Evolutionary conservation across 1,140 invertebrate genomes (phyloP).

Genomic region (Pseudomyrmex gracilis): DNA sequence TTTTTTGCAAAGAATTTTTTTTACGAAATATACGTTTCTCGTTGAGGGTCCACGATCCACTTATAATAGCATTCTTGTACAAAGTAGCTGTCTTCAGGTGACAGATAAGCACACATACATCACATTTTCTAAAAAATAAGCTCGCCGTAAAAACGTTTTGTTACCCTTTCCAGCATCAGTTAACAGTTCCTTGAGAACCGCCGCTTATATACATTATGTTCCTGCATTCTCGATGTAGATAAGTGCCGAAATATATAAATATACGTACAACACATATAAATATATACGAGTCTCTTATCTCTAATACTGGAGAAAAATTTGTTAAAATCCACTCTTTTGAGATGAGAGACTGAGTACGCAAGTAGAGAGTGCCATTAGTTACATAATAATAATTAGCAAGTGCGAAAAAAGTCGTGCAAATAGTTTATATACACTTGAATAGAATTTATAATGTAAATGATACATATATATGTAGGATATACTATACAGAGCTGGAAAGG

Average conservation of each 20-base stretch:
- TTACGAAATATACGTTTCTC: slow-evolving; percentile 30
- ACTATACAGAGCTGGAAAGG: slow-evolving; percentile 29
- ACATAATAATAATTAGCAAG: background rate
- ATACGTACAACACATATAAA: background rate
- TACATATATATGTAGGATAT: background rate
- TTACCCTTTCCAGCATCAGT: slow-evolving; percentile 41
- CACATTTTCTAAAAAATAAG: slow-evolving; percentile 32
- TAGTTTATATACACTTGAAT: slow-evolving; percentile 19
- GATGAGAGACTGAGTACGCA: slow-evolving; percentile 27
- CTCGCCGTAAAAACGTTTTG: slow-evolving; percentile 4
- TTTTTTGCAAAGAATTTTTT: slow-evolving; percentile 42
- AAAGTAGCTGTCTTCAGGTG: slow-evolving; percentile 34
- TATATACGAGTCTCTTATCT: slow-evolving; percentile 24
- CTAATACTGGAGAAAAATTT: background rate
- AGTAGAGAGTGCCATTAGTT: slow-evolving; percentile 22
- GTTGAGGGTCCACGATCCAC: slow-evolving; percentile 39
- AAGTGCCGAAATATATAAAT: slow-evolving; percentile 1
- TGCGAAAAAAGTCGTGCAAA: background rate
- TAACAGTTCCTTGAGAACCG: slow-evolving; percentile 38
- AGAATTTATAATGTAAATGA: background rate
- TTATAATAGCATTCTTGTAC: slow-evolving; percentile 58
- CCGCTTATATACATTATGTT: slow-evolving; percentile 33
- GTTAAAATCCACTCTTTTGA: background rate
- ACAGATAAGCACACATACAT: slow-evolving; percentile 24
- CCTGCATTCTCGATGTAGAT: slow-evolving; percentile 40